Evolutionary conservation across 2,888 invertebrate genomes (phyloP).

Genomic region (Netelia melanura): DNA sequence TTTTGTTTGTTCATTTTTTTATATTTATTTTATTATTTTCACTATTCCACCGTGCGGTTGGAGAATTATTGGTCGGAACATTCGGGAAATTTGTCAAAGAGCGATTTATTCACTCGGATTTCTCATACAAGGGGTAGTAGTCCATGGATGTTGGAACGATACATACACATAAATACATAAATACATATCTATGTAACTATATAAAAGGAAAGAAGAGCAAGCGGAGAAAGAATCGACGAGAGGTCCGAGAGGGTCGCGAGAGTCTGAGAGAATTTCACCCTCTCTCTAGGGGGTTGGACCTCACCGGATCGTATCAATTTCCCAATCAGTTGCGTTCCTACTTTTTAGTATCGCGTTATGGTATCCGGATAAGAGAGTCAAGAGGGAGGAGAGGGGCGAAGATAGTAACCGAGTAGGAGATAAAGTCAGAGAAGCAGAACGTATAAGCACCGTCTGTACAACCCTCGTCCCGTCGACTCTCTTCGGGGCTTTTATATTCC

Average conservation of each 20-base stretch:
- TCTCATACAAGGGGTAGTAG: constrained; percentile 46
- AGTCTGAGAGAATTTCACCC: constrained; percentile 32
- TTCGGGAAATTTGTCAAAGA: constrained; percentile 67
- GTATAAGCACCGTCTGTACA: background rate
- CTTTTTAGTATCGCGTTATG: constrained; percentile 45
- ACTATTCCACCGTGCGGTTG: constrained; percentile 13
- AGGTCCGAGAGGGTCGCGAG: constrained; percentile 4
- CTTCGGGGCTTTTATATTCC: constrained; percentile 4
- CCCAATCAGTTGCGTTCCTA: constrained; percentile 48
- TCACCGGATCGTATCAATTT: constrained; percentile 46
- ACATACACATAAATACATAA: constrained; percentile 3
- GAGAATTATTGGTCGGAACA: constrained; percentile 63
- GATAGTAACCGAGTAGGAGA: background rate
- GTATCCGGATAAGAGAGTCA: background rate
- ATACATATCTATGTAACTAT: constrained; percentile 6
- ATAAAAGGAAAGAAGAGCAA: background rate
- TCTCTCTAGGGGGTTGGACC: background rate
- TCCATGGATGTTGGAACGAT: background rate
- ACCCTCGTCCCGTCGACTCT: background rate
- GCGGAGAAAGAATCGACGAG: background rate
- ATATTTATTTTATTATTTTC: background rate
- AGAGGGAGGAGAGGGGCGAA: background rate
- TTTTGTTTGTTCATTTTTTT: constrained; percentile 1
- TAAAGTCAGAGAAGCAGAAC: constrained; percentile 15
- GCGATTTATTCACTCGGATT: constrained; percentile 66